Conservation (phyloP, 2,888 invertebrate species). For the Ochropleura leucogaster region DNA sequence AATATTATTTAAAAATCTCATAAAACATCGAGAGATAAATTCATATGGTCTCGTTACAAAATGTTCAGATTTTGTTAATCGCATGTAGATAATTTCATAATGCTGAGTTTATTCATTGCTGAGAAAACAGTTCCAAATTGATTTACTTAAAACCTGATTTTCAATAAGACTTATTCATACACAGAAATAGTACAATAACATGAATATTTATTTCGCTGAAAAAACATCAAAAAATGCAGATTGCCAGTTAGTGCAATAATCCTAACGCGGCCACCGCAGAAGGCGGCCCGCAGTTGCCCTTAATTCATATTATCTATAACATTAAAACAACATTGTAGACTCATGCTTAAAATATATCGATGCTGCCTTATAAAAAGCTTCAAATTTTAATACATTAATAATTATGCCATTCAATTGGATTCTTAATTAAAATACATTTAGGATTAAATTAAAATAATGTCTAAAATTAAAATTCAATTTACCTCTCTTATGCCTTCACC, state of each 20-base stretch:
- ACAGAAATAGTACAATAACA: conserved; percentile 86
- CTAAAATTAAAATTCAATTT: conserved; percentile 82
- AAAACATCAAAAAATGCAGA: conserved; percentile 89
- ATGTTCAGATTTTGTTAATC: conserved; percentile 82
- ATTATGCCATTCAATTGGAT: conserved; percentile 82
- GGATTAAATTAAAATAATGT: conserved; percentile 82
- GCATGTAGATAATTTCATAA: conserved; percentile 85
- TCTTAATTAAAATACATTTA: conserved; percentile 85
- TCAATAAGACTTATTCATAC: conserved; percentile 86
- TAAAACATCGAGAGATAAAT: conserved; percentile 87
- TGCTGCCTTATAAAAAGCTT: conserved; percentile 81
- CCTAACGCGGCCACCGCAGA: conserved; percentile 67
- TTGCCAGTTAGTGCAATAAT: conserved; percentile 82
- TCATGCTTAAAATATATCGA: conserved; percentile 82
- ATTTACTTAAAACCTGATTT: conserved; percentile 89
- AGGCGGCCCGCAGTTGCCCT: conserved; percentile 77
- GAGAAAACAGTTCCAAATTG: conserved; percentile 89
- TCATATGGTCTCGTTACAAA: conserved; percentile 85
- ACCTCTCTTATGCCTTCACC: conserved; percentile 80
- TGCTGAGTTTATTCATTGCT: conserved; percentile 82
- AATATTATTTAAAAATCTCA: conserved; percentile 86
- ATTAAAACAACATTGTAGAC: conserved; percentile 79
- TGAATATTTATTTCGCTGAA: conserved; percentile 89
- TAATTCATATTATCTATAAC: conserved; percentile 83
- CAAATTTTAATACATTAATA: conserved; percentile 83